Conservation (phyloP, 2,888 invertebrate genomes). For the Aporophyla nigra region DNA sequence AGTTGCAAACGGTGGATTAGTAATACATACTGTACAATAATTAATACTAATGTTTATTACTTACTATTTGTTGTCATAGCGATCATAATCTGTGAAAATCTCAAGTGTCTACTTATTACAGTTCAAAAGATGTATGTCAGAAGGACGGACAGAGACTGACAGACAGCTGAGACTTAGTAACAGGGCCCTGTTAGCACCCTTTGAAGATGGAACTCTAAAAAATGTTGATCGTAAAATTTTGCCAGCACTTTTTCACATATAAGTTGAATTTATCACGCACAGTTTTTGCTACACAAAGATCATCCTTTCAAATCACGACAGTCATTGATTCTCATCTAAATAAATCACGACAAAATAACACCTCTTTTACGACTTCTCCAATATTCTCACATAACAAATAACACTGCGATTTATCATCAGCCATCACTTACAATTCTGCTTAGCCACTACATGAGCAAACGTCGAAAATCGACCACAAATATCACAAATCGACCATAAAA, state of each 20-base stretch:
- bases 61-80: too few relatives aligned
- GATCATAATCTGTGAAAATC: too few relatives aligned
- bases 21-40: too few relatives aligned
- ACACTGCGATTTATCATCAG: constrained; percentile 5
- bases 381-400: background rate
- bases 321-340: background rate
- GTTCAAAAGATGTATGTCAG: too few relatives aligned
- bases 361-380: background rate
- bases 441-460: constrained; percentile 28
- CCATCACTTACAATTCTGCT: constrained; percentile 21
- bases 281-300: background rate
- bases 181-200: too few relatives aligned
- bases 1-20: too few relatives aligned
- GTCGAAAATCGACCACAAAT: constrained; percentile 57
- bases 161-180: too few relatives aligned
- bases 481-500: constrained; percentile 66
- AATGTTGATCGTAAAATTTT: background rate
- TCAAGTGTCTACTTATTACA: too few relatives aligned
- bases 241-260: background rate
- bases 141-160: too few relatives aligned
- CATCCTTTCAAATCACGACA: background rate
- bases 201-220: background rate
- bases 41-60: too few relatives aligned
- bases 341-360: background rate
- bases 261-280: background rate